Evolutionary conservation across 2,113 vertebrate species (phyloP), one percentile per base, ranked within the genome.

Genomic region (Anoplopoma fimbria): DNA sequence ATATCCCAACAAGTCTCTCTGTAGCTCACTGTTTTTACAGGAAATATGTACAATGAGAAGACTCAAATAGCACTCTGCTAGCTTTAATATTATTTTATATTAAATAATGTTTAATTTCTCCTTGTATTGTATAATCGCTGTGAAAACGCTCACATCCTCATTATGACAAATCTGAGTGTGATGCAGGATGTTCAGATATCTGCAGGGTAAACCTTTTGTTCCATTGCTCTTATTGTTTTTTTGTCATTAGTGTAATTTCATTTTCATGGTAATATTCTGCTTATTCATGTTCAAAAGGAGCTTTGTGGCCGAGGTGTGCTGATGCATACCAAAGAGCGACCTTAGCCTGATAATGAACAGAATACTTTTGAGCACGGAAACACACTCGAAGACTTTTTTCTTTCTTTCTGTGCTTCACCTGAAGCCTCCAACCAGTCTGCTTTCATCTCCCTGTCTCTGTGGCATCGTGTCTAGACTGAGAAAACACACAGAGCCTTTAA

Each of bases 291-390:
- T 58, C 23, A 74, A 53, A 78, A 2, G 57, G 3, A 14, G 17
- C 38, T 53, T 58, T 62, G 75, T 65, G 62, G 33, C 74, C 0
- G 58, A 64, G 68, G 23, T 81, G 65, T 81, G 74, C 77, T 53
- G 74, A 76, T 81, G 83, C 71, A 83, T 81, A 81, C 14, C 82
- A 85, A 31, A 88, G 60, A 88, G 73, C 76, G 71, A 82, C 79
- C 84, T 85, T 23, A 51, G 34, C 60, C 19, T 9, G 0, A n/a
- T 14, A 5, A 61, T 53, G 65, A 68, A 42, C 75, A 70, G 42
- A 13, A 69, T 25, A 69, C 14, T 58, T n/a, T n/a, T 73, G 61
- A 3, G 42, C 57, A 49, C 34, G 34, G 45, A 67, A 70, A 79
- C 75, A n/a, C n/a, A n/a, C n/a, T n/a, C n/a, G n/a, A n/a, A n/a